Percentiles rank a stretch among this genome's conserved stretches.
Evolutionary conservation across 2,113 vertebrate genomes (phyloP).

Genomic region (Salminus brasiliensis): DNA sequence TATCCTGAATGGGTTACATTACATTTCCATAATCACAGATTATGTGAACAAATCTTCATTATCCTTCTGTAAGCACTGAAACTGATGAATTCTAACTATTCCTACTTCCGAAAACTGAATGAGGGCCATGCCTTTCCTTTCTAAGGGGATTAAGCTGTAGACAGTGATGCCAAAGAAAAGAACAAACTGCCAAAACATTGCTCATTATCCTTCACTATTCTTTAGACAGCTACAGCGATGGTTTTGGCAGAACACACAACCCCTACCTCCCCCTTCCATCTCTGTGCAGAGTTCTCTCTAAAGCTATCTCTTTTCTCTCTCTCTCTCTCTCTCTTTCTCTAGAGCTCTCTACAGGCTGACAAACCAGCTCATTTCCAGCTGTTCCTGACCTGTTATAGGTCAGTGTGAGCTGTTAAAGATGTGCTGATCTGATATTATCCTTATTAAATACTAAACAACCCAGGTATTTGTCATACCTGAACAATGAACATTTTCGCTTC

Average conservation of each 20-base stretch:
- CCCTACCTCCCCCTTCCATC: not conserved
- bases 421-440: not conserved
- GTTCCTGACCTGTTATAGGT: not conserved
- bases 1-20: not conserved
- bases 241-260: not conserved
- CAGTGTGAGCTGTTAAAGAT: not conserved
- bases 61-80: not conserved
- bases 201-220: constrained; percentile 18
- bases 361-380: not conserved
- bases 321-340: not conserved
- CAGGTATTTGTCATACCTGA: too few species aligned
- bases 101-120: not conserved
- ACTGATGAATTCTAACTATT: not conserved
- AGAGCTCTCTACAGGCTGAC: not conserved
- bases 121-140: not conserved
- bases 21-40: constrained; percentile 19
- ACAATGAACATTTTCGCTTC: too few species aligned
- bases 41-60: not conserved
- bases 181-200: constrained; percentile 1
- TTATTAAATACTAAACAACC: too few species aligned
- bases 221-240: not conserved
- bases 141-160: not conserved
- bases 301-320: not conserved
- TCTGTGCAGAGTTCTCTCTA: not conserved
- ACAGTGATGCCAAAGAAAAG: not conserved